These are phyloP conservation scores for Acridotheres tristis DNA, from an alignment of 2,797 vertebrate genomes.

Conservation along the genomic window DNA sequence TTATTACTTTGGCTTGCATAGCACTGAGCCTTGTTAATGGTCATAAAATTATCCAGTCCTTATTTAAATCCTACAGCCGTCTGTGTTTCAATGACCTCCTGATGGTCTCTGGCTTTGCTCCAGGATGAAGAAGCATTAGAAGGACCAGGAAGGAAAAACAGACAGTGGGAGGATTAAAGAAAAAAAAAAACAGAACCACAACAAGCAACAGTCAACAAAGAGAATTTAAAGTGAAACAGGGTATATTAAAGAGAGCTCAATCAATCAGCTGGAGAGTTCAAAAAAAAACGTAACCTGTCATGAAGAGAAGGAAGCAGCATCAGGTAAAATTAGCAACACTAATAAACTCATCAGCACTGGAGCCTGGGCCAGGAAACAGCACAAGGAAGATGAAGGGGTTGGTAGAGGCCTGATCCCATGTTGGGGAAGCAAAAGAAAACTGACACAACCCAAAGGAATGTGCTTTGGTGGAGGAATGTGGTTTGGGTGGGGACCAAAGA, in stretches of 20 bases:
- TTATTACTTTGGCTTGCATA: constrained; percentile 65
- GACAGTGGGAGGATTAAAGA: background rate
- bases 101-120: constrained; percentile 45
- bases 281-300: constrained; percentile 43
- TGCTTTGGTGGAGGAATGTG: background rate
- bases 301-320: constrained; percentile 22
- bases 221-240: constrained; percentile 10
- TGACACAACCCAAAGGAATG: background rate
- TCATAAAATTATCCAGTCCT: constrained; percentile 67
- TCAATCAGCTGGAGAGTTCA: constrained; percentile 47
- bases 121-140: constrained; percentile 34
- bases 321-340: constrained; percentile 61
- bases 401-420: background rate
- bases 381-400: background rate
- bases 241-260: constrained; percentile 49
- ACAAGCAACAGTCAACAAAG: constrained; percentile 31
- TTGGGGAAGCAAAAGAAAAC: background rate
- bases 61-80: constrained; percentile 68
- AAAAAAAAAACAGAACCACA: background rate
- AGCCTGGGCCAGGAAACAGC: background rate
- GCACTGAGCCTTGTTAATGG: constrained; percentile 55
- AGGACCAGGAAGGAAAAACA: background rate
- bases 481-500: background rate
- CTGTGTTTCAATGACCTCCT: constrained; percentile 63
- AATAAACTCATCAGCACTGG: constrained; percentile 37